These are phyloP conservation scores for Acridotheres tristis DNA, from an alignment of 2,797 vertebrate species.

Conservation along the genomic window DNA sequence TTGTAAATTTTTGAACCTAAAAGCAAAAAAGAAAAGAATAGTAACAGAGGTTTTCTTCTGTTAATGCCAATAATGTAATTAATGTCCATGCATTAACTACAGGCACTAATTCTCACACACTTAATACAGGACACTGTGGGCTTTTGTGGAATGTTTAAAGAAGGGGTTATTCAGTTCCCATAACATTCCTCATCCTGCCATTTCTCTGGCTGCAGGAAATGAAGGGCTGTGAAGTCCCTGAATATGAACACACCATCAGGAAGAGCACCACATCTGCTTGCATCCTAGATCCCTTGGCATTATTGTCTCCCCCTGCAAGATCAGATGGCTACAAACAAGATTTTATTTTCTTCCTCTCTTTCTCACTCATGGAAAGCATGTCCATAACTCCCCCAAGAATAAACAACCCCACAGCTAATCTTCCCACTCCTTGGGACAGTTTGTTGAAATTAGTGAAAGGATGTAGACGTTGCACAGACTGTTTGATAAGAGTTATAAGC, in stretches of 20 bases:
- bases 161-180: not conserved
- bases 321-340: slow-evolving; percentile 28
- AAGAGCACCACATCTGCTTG: not conserved
- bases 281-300: not conserved
- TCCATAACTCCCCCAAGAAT: slow-evolving; percentile 65
- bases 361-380: slow-evolving; percentile 52
- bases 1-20: not conserved
- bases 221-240: not conserved
- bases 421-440: slow-evolving; percentile 66
- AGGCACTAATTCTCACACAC: not conserved
- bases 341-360: slow-evolving; percentile 61
- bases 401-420: slow-evolving; percentile 77
- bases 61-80: not conserved
- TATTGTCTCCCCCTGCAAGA: not conserved
- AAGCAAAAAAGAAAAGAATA: not conserved
- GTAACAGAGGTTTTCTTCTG: not conserved
- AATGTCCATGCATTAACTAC: not conserved
- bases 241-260: not conserved
- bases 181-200: not conserved
- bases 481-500: slow-evolving; percentile 76
- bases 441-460: slow-evolving; percentile 82
- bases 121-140: not conserved
- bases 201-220: not conserved
- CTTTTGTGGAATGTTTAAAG: not conserved
- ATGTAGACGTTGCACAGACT: slow-evolving; percentile 68